Evolutionary conservation across 2,113 vertebrate species (phyloP), one percentile per base, ranked within the genome.

Genomic region (Alligator mississippiensis): DNA sequence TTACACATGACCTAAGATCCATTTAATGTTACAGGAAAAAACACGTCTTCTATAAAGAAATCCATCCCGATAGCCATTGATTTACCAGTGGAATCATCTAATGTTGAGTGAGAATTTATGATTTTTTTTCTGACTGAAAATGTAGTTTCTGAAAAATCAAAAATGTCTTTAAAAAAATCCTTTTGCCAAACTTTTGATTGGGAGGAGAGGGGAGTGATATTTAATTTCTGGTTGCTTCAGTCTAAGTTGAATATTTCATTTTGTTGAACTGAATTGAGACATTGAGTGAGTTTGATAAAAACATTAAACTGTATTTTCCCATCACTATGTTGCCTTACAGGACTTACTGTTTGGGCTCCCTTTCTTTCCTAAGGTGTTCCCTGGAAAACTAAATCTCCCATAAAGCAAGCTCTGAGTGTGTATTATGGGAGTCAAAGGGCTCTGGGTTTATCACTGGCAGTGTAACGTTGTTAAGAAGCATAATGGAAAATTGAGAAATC

Each of bases 71-170:
- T 85, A 57, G 13, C 18, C 90, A 85, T 24, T 93, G 47, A 87
- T 25, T 79, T 79, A 47, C 47, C 8, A 47, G 47, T 47, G 47
- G 47, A 47, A 47, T 47, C 47, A 90, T 83, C 12, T 82, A 59
- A 64, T 6, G 2, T 34, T 82, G 9, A 22, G 59, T 82, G 77
- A 4, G 85, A 89, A 91, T 89, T 78, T 22, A 57, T 77, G 24
- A 93, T 75, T 87, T 87, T 80, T 75, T 87, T 87, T 80, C 75
- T 84, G 62, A 54, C 84, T 93, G 64, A 86, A 96, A 96, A 89
- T 30, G 2, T 83, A 66, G 38, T 90, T 82, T 30, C 47, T 88
- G 30, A 80, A 87, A 92, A 79, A 84, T 85, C 24, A 30, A 5
- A 90, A 79, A 81, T 55, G 34, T 10, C 12, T 64, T 16, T 70